Evolutionary conservation across 2,888 invertebrate genomes (phyloP), one percentile per base, ranked within the genome.

Genomic region (Cephus spinipes): DNA sequence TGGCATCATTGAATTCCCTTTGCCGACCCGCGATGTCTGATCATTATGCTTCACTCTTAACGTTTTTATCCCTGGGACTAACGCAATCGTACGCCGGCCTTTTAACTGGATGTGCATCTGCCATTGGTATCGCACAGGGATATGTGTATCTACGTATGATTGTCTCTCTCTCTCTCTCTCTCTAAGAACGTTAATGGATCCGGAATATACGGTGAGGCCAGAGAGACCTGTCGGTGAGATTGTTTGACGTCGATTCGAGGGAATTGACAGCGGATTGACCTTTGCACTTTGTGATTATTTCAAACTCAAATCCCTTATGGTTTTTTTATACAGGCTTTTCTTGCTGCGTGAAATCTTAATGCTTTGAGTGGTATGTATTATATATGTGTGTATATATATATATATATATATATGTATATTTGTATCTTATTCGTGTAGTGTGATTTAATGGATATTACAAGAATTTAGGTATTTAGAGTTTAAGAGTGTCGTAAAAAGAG

Each of bases 1-100:
- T 33, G 55, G 71, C 33, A 71, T 71, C 33, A 71, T 71, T 71
- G 71, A 71, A 71, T 31, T 12, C 71, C 33, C 71, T 32, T 71
- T 33, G 71, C 71, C 12, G 4, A 33, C 31, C 31, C 31, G 71
- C 31, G 23, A 31, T 71, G 31, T 36, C 31, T n/a, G 33, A 71
- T 71, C 71, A 71, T 71, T 71, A 71, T 71, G 71, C 71, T 33
- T 31, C 31, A 23, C 71, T 71, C 71, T 71, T 71, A 71, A 71
- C 71, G 71, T 71, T 71, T 71, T 71, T 71, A 71, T 71, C 31
- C 23, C 55, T 55, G 55, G 55, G 71, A 71, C 71, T 33, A 71
- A 31, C 71, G 71, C 71, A 71, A 71, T 71, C 71, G 15, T 33
- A 71, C 15, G 71, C 31, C n/a, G 71, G 71, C 32, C 71, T 71